A percentile compares a stretch with the other conserved stretches of the same genome.
Evolutionary conservation across 2,888 invertebrate species (phyloP).

Genomic region (Eristalinus aeneus): DNA sequence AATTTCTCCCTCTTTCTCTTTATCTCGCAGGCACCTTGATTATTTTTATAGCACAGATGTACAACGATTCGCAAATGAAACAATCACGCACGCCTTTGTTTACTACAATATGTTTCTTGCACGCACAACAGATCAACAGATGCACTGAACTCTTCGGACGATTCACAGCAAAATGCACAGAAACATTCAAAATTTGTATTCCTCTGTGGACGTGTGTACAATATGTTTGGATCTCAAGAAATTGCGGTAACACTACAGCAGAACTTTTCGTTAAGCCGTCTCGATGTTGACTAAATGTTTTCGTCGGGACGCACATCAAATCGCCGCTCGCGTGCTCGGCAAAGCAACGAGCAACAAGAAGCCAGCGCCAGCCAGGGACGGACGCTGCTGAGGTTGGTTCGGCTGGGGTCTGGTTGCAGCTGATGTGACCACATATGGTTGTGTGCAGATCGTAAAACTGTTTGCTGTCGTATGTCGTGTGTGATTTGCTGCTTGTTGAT

Average conservation of each 20-base stretch:
- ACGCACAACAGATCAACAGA: slow-evolving; percentile 25
- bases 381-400: neutral
- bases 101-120: slow-evolving; percentile 8
- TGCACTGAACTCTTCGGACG: slow-evolving; percentile 35
- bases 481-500: slow-evolving; percentile 15
- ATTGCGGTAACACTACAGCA: slow-evolving; percentile 24
- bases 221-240: neutral
- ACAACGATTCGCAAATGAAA: slow-evolving; percentile 21
- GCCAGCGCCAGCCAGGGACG: slow-evolving; percentile 7
- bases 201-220: neutral
- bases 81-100: slow-evolving; percentile 21
- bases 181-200: neutral
- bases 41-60: slow-evolving; percentile 48
- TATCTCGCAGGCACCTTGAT: slow-evolving; percentile 12
- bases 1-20: slow-evolving; percentile 18
- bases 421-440: slow-evolving; percentile 57
- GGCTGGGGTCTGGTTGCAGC: slow-evolving; percentile 3
- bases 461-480: slow-evolving; percentile 5
- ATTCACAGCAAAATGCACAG: slow-evolving; percentile 2
- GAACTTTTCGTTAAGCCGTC: slow-evolving; percentile 59
- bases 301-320: slow-evolving; percentile 42
- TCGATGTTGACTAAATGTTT: slow-evolving; percentile 67
- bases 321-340: slow-evolving; percentile 25
- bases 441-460: slow-evolving; percentile 38
- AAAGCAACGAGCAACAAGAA: slow-evolving; percentile 53